phyloP scores from a whole-genome alignment of 2,888 invertebrate species.

The Drosophila melanocephala region DNA sequence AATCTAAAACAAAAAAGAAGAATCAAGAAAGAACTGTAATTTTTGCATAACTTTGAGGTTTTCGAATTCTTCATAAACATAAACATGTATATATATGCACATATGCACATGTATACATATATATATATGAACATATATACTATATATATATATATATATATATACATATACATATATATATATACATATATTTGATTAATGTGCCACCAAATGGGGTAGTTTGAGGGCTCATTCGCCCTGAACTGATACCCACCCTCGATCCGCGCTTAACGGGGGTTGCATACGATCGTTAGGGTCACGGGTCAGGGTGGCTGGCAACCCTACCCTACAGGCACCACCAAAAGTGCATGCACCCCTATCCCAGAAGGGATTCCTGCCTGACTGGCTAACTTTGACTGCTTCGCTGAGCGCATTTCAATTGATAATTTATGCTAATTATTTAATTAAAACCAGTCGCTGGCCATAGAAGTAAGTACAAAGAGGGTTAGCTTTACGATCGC shows the following conservation, averaged over 20 bases:
- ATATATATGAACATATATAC: too few relatives aligned
- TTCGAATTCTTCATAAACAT: not conserved
- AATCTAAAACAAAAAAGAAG: not conserved
- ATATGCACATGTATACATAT: not conserved
- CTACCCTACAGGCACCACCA: slow-evolving; percentile 18
- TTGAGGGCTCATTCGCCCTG: slow-evolving; percentile 33
- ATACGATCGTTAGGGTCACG: slow-evolving; percentile 14
- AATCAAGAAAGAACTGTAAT: not conserved
- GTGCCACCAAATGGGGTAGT: slow-evolving; percentile 29
- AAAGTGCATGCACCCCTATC: slow-evolving; percentile 20
- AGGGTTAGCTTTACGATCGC: not conserved
- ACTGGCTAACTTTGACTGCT: slow-evolving; percentile 31
- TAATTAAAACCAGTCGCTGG: slow-evolving; percentile 44
- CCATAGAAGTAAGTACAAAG: not conserved
- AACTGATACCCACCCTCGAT: slow-evolving; percentile 29
- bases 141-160: not conserved
- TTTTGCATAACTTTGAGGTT: not conserved
- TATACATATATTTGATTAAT: slow-evolving; percentile 21
- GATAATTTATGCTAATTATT: slow-evolving; percentile 79
- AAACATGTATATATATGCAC: not conserved
- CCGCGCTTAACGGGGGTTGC: slow-evolving; percentile 22
- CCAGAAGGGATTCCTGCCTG: slow-evolving; percentile 1
- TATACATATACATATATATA: not conserved
- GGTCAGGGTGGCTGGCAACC: slow-evolving; percentile 5
- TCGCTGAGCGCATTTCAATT: slow-evolving; percentile 67